Evolutionary conservation across 2,888 invertebrate genomes (phyloP), one percentile per base, ranked within the genome.

Genomic region (Julus scandinavius): DNA sequence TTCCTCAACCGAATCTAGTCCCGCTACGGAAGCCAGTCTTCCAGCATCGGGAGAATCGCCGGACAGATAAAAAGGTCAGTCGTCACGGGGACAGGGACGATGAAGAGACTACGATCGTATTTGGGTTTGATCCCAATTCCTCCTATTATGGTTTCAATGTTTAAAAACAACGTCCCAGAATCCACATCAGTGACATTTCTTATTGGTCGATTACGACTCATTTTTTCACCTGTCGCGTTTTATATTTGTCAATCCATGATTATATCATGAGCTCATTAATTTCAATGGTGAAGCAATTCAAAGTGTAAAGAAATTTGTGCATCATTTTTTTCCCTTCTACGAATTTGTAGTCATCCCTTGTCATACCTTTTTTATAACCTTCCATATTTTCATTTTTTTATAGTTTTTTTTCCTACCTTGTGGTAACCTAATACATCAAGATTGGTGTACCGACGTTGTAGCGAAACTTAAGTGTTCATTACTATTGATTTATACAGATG

Each of bases 51-150:
- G 85, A 87, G 89, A 89, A 29, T 87, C 88, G 5, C 87, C 89
- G 9, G 89, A 89, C 84, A 89, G 89, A 87, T 89, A 89, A 72
- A 88, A 87, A 85, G 45, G 87, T 63, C 63, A 63, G 63, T 63
- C 63, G 63, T 17, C 63, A 63, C 20, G 63, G 63, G 20, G 63
- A 63, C 20, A 20, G 54, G n/a, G n/a, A 85, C 17, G 85, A 38
- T 7, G 63, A 63, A 63, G 63, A 63, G 7, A 20, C n/a, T 63
- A 63, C 63, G 63, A 63, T 63, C 63, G n/a, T 7, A n/a, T 63
- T 20, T 63, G 63, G 63, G 63, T 63, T 63, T 20, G 63, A 20
- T 3, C 63, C 63, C 63, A 63, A 63, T 63, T 63, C 63, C 63
- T 63, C 63, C 63, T 63, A 63, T n/a, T 63, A 63, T 20, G 63